Evolutionary conservation across 1,140 invertebrate species (phyloP).

Genomic region (Eciton burchellii): DNA sequence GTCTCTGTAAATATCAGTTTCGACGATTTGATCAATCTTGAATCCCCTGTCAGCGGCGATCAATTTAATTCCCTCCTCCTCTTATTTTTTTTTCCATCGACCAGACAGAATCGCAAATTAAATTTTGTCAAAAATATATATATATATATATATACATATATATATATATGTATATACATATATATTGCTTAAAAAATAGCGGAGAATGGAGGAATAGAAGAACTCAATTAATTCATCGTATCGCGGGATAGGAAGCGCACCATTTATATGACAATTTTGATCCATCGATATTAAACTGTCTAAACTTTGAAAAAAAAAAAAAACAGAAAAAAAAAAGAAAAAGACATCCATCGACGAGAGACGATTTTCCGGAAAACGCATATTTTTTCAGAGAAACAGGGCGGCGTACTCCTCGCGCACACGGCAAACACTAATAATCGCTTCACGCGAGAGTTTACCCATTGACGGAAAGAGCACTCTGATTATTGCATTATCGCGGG

Average conservation of each 20-base stretch:
- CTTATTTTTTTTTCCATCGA: conserved; percentile 32
- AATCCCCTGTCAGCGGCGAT: conserved; percentile 48
- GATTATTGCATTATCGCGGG: background rate
- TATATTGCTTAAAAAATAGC: conserved; percentile 55
- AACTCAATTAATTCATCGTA: conserved; percentile 45
- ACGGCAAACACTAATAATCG: conserved; percentile 4
- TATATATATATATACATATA: no score
- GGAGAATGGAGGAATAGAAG: conserved; percentile 42
- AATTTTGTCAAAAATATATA: conserved; percentile 51
- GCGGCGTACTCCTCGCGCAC: no score
- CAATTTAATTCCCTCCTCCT: conserved; percentile 34
- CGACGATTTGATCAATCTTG: conserved; percentile 53
- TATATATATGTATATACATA: no score
- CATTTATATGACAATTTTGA: conserved; percentile 46
- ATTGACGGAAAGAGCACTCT: background rate
- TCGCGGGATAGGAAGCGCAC: background rate
- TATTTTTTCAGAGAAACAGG: background rate
- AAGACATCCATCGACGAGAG: no score
- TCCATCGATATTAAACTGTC: conserved; percentile 36
- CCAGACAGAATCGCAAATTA: conserved; percentile 27
- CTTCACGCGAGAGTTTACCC: background rate
- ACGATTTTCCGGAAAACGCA: background rate
- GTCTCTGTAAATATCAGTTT: conserved; percentile 50
- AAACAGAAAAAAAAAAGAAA: background rate
- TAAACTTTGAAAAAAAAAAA: conserved; percentile 8